phyloP scores from a whole-genome alignment of 2,888 invertebrate genomes.

The Rotaria magnacalcarata region DNA sequence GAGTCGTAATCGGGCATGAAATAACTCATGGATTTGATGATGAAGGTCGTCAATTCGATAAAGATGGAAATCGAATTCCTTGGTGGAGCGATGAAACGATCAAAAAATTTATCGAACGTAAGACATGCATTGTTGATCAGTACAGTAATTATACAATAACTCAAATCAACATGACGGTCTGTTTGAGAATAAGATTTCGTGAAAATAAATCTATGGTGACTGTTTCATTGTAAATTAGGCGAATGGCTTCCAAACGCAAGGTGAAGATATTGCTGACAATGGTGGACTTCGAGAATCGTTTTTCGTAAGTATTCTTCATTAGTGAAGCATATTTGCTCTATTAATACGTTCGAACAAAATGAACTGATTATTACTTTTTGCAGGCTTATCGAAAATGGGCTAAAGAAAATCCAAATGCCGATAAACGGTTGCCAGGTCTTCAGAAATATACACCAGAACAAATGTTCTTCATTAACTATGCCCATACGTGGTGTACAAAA shows the following conservation, averaged over 20 bases:
- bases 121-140: conserved; percentile 82
- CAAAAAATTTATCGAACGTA: conserved; percentile 75
- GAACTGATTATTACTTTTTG: too few relatives aligned
- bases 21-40: conserved; percentile 47
- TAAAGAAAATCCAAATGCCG: too few relatives aligned
- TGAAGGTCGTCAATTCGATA: conserved; percentile 66
- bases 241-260: conserved; percentile 36
- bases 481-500: background rate
- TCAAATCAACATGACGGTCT: conserved; percentile 52
- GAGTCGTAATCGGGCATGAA: conserved; percentile 46
- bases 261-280: conserved; percentile 37
- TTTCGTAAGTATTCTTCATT: background rate
- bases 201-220: too few relatives aligned
- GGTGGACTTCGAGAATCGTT: background rate
- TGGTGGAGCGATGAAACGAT: conserved; percentile 97
- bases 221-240: background rate
- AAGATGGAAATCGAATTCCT: conserved; percentile 84
- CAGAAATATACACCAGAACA: too few relatives aligned
- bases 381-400: too few relatives aligned
- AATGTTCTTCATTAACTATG: conserved; percentile 1
- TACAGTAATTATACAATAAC: conserved; percentile 77
- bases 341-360: too few relatives aligned
- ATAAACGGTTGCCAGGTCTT: too few relatives aligned
- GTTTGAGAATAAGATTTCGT: background rate
- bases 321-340: too few relatives aligned